phyloP scores from a whole-genome alignment of 2,797 vertebrate genomes.

The Lepidocolaptes lacrymiger region DNA sequence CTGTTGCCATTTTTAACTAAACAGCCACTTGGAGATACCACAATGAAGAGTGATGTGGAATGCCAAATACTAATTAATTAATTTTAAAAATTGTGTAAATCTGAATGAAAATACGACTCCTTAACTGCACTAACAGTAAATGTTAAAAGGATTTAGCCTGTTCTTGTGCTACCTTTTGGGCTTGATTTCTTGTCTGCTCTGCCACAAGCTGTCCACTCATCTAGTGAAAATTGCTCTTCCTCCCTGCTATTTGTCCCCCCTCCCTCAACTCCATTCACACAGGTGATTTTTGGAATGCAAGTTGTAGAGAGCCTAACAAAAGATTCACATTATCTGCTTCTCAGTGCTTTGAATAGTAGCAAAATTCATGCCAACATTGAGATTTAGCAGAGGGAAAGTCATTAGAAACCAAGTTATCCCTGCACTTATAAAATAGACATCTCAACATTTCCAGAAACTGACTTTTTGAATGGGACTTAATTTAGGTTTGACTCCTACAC shows the following conservation, averaged over 20 bases:
- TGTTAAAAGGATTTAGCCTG: not conserved
- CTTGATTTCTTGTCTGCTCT: not conserved
- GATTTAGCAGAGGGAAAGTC: not conserved
- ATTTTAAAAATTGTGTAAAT: not conserved
- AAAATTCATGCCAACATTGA: not conserved
- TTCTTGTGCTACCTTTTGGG: not conserved
- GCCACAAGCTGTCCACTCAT: not conserved
- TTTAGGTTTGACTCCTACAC: not conserved
- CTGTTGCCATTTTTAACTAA: not conserved
- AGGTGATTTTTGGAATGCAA: not conserved
- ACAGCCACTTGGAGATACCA: not conserved
- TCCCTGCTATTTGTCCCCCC: not conserved
- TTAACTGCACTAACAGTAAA: not conserved
- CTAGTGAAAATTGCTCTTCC: not conserved
- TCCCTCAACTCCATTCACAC: fast-evolving
- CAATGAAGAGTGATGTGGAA: not conserved
- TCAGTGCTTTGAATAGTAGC: too few relatives aligned
- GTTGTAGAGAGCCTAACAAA: not conserved
- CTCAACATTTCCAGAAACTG: not conserved
- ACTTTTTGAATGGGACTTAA: not conserved
- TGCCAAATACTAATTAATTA: not conserved
- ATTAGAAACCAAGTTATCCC: not conserved
- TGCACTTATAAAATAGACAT: not conserved
- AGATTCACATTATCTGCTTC: fast-evolving
- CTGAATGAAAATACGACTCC: not conserved